These are phyloP conservation scores for Neopipo cinnamomea DNA, from an alignment of 2,113 vertebrate genomes.

Conservation along the genomic window DNA sequence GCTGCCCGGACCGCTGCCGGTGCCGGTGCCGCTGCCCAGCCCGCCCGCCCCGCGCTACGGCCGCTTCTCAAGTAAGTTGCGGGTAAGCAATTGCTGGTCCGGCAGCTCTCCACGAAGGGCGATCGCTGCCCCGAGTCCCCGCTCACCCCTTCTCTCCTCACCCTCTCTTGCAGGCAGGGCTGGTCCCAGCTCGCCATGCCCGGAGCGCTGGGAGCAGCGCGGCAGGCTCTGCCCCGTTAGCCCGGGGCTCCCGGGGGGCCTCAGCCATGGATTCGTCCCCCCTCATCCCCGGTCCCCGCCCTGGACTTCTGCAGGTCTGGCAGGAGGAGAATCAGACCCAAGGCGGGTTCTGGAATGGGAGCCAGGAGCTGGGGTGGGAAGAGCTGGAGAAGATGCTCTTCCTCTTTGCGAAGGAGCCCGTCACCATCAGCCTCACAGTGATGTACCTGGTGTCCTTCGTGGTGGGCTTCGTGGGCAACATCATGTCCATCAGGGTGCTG, in stretches of 20 bases:
- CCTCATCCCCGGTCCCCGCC: not conserved
- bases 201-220: not conserved
- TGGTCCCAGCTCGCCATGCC: not conserved
- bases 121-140: not conserved
- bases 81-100: not conserved
- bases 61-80: conserved; percentile 18
- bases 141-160: not conserved
- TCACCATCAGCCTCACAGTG: conserved; percentile 81
- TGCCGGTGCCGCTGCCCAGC: not conserved
- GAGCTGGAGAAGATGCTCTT: conserved; percentile 84
- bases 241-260: not conserved
- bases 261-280: conserved; percentile 68
- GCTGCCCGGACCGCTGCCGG: not conserved
- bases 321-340: conserved; percentile 58
- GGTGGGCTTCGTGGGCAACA: conserved; percentile 85
- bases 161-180: not conserved
- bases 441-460: conserved; percentile 88
- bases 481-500: conserved; percentile 87
- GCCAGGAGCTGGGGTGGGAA: conserved; percentile 61
- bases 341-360: conserved; percentile 27
- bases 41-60: not conserved
- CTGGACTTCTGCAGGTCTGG: conserved; percentile 29
- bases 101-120: not conserved
- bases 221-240: not conserved
- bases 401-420: conserved; percentile 82